These are phyloP conservation scores for Chrysolina americana DNA, from an alignment of 2,888 invertebrate species.

Conservation along the genomic window DNA sequence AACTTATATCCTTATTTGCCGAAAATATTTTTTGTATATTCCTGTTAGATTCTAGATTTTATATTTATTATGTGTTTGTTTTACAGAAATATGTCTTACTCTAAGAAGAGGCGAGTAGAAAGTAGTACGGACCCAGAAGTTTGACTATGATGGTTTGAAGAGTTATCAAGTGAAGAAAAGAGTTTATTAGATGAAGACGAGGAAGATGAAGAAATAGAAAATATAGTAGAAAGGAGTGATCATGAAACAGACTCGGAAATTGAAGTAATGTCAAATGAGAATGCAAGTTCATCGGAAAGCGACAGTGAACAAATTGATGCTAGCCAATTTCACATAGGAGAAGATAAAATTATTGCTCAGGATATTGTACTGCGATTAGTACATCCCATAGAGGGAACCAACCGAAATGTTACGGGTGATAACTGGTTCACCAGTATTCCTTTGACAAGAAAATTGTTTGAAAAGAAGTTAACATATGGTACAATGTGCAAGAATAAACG, in stretches of 20 bases:
- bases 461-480: conserved; percentile 39
- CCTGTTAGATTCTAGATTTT: no score
- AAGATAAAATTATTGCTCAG: conserved; percentile 19
- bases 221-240: conserved; percentile 1
- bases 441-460: conserved; percentile 48
- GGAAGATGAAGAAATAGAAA: neutral
- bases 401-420: conserved; percentile 56
- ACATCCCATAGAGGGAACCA: conserved; percentile 47
- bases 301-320: neutral
- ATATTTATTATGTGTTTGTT: no score
- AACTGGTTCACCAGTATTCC: conserved; percentile 55
- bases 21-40: no score
- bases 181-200: neutral
- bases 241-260: neutral
- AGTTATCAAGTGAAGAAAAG: neutral
- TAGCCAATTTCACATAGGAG: neutral
- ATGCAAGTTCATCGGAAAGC: neutral
- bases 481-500: conserved; percentile 25
- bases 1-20: no score
- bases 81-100: no score
- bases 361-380: conserved; percentile 43
- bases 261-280: neutral
- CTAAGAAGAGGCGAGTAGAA: no score
- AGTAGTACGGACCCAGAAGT: neutral
- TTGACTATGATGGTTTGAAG: neutral